Conservation (phyloP, 2,797 vertebrate species). For the Melanotaenia nigrans region DNA sequence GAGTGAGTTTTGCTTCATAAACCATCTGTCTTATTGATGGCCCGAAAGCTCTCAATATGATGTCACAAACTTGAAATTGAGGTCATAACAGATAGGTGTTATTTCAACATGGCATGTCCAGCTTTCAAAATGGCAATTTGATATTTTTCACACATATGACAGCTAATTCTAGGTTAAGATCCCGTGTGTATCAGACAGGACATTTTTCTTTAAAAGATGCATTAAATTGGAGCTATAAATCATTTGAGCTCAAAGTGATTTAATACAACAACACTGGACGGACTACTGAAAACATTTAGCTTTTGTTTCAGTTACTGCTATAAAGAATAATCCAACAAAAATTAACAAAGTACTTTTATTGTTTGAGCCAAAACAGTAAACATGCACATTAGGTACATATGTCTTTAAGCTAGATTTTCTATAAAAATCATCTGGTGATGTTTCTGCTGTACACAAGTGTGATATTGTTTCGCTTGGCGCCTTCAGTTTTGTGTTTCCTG, state of each 20-base stretch:
- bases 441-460: neutral
- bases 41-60: slow-evolving; percentile 41
- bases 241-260: slow-evolving; percentile 20
- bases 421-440: neutral
- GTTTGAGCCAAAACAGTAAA: too few species aligned
- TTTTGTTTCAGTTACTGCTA: neutral
- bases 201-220: slow-evolving; percentile 21
- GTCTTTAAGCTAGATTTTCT: too few species aligned
- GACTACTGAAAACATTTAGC: neutral
- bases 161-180: slow-evolving; percentile 45
- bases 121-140: slow-evolving; percentile 33
- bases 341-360: neutral
- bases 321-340: neutral
- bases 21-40: slow-evolving; percentile 53
- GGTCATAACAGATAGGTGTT: slow-evolving; percentile 56
- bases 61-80: slow-evolving; percentile 59
- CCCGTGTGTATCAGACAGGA: slow-evolving; percentile 29
- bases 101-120: slow-evolving; percentile 46
- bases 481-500: neutral
- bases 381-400: too few species aligned
- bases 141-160: slow-evolving; percentile 31
- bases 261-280: slow-evolving; percentile 2
- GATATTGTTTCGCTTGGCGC: neutral
- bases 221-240: slow-evolving; percentile 33
- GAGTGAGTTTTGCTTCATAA: slow-evolving; percentile 27